Base-by-base conservation (phyloP, 2,888 invertebrate genomes). In the Cylloceria caligata region DNA sequence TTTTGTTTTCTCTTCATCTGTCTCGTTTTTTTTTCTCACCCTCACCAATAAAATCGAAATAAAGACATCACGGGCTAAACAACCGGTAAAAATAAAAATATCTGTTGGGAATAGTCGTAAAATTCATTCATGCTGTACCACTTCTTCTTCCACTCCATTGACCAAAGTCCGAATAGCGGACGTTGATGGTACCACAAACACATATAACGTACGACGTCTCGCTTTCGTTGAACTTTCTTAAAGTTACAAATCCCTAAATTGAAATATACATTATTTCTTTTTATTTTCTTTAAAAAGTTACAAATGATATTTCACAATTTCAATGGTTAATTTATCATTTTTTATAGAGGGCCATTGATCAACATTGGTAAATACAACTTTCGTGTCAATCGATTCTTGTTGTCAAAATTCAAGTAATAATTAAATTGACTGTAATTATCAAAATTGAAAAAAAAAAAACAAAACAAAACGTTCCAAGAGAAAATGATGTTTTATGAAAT, bases 21-120 rank as follows among this genome's bases (percentile, higher is more conserved):
- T 64, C 52, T 11, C 36, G 45, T 21, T 52, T 39, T 49, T 67
- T 69, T 52, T 67, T 5, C 71, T 52, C 72, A 49, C 80, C 60
- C 84, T 78, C 85, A 76, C 36, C 62, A 89, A 89, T 90, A 91
- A 91, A 92, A 89, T 88, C 87, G 83, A 88, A 89, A 91, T 90
- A 90, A 89, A 91, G 88, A 87, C 88, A 89, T 90, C 87, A 83
- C 19, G 75, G 62, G 55, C 34, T 36, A 47, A 78, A 42, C 74
- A 74, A 68, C 65, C 79, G 60, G 82, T 71, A 73, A 79, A 78
- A 77, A 79, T 73, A 65, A 78, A 69, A 55, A 57, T 49, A 62
- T 60, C 55, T 47, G 73, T 71, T 79, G 47, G 60, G 74, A 77
- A 74, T 65, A 55, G 82, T 86, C 87, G 83, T 90, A 89, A 91